Percentiles rank a stretch among this genome's conserved stretches.
These are phyloP conservation scores for Zosterops pallidus DNA, from an alignment of 2,113 vertebrate species.

Conservation along the genomic window DNA sequence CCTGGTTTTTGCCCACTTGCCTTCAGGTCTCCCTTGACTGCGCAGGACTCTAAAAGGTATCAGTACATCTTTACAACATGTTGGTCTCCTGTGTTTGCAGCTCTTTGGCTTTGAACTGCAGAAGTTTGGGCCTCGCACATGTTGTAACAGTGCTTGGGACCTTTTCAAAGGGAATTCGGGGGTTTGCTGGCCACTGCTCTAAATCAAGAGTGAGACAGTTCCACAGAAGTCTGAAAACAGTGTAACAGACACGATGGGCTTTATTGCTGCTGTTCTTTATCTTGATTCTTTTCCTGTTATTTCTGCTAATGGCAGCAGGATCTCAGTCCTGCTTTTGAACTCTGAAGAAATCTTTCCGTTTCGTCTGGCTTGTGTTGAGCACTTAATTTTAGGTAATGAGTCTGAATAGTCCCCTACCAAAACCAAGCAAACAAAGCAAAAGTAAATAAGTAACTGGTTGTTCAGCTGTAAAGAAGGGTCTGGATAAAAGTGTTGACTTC, in stretches of 20 bases:
- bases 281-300: not conserved
- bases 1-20: not conserved
- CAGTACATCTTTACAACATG: not conserved
- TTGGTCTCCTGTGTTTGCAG: not conserved
- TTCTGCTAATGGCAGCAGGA: not conserved
- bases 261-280: not conserved
- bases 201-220: not conserved
- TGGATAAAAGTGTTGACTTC: not conserved
- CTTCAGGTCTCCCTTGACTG: not conserved
- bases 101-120: not conserved
- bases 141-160: not conserved
- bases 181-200: not conserved
- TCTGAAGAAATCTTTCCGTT: not conserved
- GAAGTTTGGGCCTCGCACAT: not conserved
- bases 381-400: not conserved
- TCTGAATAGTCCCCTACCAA: not conserved
- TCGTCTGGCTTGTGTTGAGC: not conserved
- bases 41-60: not conserved
- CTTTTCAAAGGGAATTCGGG: not conserved
- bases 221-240: not conserved
- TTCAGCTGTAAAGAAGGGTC: not conserved
- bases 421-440: not conserved
- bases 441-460: not conserved
- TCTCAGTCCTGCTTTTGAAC: not conserved
- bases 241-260: accelerated